Conservation (phyloP, 2,113 vertebrate genomes). For the Pollachius pollachius region DNA sequence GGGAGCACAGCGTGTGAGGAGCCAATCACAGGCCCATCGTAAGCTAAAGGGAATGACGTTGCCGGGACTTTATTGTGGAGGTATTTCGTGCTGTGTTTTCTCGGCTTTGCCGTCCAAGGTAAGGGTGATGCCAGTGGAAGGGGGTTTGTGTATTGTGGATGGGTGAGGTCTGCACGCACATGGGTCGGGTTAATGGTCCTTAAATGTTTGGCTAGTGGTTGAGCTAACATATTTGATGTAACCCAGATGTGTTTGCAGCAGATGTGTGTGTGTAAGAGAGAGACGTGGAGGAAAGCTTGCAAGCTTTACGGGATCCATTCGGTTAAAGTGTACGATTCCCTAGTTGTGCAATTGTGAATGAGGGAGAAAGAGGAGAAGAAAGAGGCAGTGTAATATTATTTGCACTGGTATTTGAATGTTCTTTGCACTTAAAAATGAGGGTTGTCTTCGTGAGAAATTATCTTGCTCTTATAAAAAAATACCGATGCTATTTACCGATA, state of each 20-base stretch:
- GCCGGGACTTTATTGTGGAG: slow-evolving; percentile 21
- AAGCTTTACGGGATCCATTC: slow-evolving; percentile 7
- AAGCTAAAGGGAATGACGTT: slow-evolving; percentile 52
- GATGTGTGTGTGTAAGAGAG: slow-evolving; percentile 28
- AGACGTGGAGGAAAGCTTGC: background rate
- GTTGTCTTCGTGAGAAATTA: no score
- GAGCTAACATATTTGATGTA: slow-evolving; percentile 62
- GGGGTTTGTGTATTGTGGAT: background rate
- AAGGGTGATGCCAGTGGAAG: slow-evolving; percentile 15
- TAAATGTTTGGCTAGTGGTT: slow-evolving; percentile 70
- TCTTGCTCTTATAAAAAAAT: no score
- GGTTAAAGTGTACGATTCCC: slow-evolving; percentile 16
- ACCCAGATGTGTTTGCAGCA: slow-evolving; percentile 59
- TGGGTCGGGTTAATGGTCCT: slow-evolving; percentile 64
- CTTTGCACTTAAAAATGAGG: no score
- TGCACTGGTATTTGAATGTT: background rate
- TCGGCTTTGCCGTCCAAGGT: slow-evolving; percentile 40
- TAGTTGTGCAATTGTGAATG: slow-evolving; percentile 2
- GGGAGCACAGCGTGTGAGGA: no score
- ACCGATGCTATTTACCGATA: no score
- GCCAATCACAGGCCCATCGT: background rate
- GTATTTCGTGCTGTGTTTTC: slow-evolving; percentile 62
- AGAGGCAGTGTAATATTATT: background rate
- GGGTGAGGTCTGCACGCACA: slow-evolving; percentile 37
- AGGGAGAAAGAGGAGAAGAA: background rate